Evolutionary conservation across 2,797 vertebrate species (phyloP), one percentile per base, ranked within the genome.

Genomic region (Galagoides demidoff): DNA sequence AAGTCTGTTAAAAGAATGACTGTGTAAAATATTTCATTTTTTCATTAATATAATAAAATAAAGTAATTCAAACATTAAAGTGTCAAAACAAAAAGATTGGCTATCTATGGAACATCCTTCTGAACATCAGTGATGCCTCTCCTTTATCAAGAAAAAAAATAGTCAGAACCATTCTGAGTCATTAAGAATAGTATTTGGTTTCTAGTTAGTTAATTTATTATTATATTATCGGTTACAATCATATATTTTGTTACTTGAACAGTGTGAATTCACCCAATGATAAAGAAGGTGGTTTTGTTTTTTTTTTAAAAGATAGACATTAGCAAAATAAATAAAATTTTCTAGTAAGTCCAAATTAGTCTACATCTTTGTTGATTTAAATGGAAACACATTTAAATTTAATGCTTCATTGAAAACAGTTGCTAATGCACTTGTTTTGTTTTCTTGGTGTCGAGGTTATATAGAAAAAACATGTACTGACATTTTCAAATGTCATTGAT

Each of bases 1-100:
- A 22, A 77, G 6, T 85, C 85, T 96, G 29, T 77, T 93, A 85
- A 39, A 83, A 94, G 55, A 96, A 76, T 85, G 27, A 55, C 83
- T 81, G 19, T 55, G 27, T 95, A 70, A 95, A 95, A 68, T 89
- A 63, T 81, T 93, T 90, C 89, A 73, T 85, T 85, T 89, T 94
- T 95, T 95, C 19, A 74, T 68, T 88, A 79, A 74, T 59, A 57
- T 22, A 84, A 27, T 66, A 70, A 90, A 76, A n/a, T 89, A 3
- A 90, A 90, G 70, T 90, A 55, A 90, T 90, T 94, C 93, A 49
- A 89, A 87, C 10, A 63, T 81, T 71, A 85, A 43, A 37, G 22
- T 37, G 92, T 66, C 29, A 81, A n/a, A 66, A 45, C 73, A 34
- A 73, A 71, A 59, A 83, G 78, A 74, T 70, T 89, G 17, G 5